Percentiles rank a stretch among this genome's conserved stretches.
phyloP scores from a whole-genome alignment of 2,888 invertebrate genomes.

The Ophion ellenae region DNA sequence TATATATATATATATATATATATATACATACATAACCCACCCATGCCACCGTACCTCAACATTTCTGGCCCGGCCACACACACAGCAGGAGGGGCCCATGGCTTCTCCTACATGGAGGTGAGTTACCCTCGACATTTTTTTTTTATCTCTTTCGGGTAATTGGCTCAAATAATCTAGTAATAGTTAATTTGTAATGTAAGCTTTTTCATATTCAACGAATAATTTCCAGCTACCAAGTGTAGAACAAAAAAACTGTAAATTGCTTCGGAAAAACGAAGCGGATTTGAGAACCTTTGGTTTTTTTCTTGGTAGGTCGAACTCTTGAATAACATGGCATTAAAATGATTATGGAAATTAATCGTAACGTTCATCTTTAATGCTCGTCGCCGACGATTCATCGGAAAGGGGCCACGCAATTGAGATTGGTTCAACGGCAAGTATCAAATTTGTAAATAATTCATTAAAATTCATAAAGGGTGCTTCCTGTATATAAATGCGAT shows the following conservation, averaged over 20 bases:
- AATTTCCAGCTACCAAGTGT: conserved; percentile 12
- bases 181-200: conserved; percentile 30
- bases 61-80: conserved; percentile 52
- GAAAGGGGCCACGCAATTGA: background rate
- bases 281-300: conserved; percentile 1
- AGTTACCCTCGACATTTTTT: conserved; percentile 28
- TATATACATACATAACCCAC: conserved; percentile 52
- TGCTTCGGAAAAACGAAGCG: background rate
- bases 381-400: background rate
- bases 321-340: conserved; percentile 29
- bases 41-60: conserved; percentile 51
- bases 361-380: conserved; percentile 17
- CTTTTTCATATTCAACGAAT: conserved; percentile 30
- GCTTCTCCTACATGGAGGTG: conserved; percentile 6
- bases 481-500: background rate
- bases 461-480: background rate
- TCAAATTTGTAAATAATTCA: background rate
- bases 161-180: conserved; percentile 36
- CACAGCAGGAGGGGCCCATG: conserved; percentile 42
- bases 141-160: conserved; percentile 33
- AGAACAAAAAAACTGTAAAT: background rate
- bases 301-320: conserved; percentile 22
- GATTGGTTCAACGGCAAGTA: background rate
- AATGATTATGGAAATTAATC: conserved; percentile 27
- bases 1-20: conserved; percentile 5